Evolutionary conservation across 1,140 invertebrate species (phyloP).

Genomic region (Drosophila tristis): DNA sequence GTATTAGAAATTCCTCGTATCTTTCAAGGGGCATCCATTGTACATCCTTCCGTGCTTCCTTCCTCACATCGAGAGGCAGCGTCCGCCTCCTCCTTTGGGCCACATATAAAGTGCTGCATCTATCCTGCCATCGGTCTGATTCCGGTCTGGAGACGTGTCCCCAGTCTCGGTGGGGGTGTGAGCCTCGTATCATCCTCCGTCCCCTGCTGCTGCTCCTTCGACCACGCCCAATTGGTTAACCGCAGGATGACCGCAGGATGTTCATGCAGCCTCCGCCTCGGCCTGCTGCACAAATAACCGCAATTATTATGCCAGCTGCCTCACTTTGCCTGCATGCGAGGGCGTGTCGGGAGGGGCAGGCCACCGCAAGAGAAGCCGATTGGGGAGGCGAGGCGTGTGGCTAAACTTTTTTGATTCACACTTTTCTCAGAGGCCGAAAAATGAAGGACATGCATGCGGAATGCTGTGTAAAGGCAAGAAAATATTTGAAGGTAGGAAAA

Average conservation of each 20-base stretch:
- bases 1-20: too few relatives aligned
- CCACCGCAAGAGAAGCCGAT: too few relatives aligned
- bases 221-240: slow-evolving; percentile 52
- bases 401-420: slow-evolving; percentile 49
- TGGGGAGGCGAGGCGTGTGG: too few relatives aligned
- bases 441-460: slow-evolving; percentile 35
- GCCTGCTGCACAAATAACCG: slow-evolving; percentile 60
- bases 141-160: slow-evolving; percentile 24
- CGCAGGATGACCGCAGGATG: slow-evolving; percentile 72
- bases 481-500: slow-evolving; percentile 7
- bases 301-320: slow-evolving; percentile 71
- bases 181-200: background rate
- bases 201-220: background rate
- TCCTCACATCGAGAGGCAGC: slow-evolving; percentile 2
- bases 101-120: slow-evolving; percentile 20
- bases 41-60: too few relatives aligned
- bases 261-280: slow-evolving; percentile 65
- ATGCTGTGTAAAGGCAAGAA: slow-evolving; percentile 35
- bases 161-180: slow-evolving; percentile 12
- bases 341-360: slow-evolving; percentile 1
- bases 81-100: too few relatives aligned
- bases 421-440: slow-evolving; percentile 50
- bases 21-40: background rate
- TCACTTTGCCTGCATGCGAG: slow-evolving; percentile 4
- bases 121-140: slow-evolving; percentile 43